Evolutionary conservation across 1,140 invertebrate genomes (phyloP).

Genomic region (Idris sp.): DNA sequence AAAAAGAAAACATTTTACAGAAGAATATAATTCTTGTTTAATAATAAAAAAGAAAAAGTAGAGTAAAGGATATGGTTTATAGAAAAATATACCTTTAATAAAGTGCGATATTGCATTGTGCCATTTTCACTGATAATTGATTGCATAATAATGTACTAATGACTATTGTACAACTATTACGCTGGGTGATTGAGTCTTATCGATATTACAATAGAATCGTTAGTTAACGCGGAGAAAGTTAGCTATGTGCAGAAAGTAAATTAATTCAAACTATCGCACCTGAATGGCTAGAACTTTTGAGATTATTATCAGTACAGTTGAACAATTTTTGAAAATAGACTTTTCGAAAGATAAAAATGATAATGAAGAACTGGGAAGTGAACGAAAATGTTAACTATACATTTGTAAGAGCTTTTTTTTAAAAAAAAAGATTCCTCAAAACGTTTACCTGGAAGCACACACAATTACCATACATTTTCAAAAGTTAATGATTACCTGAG

Average conservation of each 20-base stretch:
- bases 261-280: conserved; percentile 56
- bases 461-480: conserved; percentile 49
- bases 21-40: too few relatives aligned
- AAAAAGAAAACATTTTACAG: too few relatives aligned
- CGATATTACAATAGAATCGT: conserved; percentile 57
- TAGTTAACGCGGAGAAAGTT: conserved; percentile 55
- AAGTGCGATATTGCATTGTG: conserved; percentile 19
- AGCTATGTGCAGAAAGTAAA: conserved; percentile 45
- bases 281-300: conserved; percentile 12
- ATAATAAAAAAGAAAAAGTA: too few relatives aligned
- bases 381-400: conserved; percentile 18
- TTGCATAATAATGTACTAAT: conserved; percentile 56
- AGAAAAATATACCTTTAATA: too few relatives aligned
- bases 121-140: conserved; percentile 52
- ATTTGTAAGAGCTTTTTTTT: too few relatives aligned
- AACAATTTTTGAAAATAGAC: too few relatives aligned
- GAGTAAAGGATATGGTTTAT: too few relatives aligned
- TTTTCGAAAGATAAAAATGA: too few relatives aligned
- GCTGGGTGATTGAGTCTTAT: conserved; percentile 47
- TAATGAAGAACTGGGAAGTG: too few relatives aligned
- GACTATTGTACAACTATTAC: conserved; percentile 53
- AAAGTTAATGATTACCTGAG: conserved; percentile 41
- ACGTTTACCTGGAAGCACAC: too few relatives aligned
- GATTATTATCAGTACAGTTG: conserved; percentile 13
- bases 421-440: conserved; percentile 28